These are phyloP conservation scores for Drosophila parabipectinata DNA, from an alignment of 1,140 invertebrate species.

Conservation along the genomic window DNA sequence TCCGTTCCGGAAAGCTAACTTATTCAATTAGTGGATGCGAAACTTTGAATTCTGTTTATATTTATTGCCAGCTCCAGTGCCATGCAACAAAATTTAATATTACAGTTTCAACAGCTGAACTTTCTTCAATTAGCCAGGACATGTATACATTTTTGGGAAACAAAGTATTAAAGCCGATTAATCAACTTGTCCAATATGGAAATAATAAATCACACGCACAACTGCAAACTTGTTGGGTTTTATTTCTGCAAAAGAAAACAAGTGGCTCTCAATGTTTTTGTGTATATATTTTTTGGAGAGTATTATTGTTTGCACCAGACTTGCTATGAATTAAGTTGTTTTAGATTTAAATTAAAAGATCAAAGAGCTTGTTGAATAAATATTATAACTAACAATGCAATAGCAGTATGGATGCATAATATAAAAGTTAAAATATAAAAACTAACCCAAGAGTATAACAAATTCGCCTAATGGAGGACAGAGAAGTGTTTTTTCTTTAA, in stretches of 20 bases:
- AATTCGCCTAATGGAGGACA: neutral
- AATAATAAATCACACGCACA: conserved; percentile 9
- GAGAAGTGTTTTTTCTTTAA: neutral
- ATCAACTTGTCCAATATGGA: conserved; percentile 9
- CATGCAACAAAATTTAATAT: conserved; percentile 1
- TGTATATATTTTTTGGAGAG: neutral
- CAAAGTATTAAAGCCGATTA: conserved; percentile 8
- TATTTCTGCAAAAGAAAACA: neutral
- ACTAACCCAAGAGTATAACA: neutral
- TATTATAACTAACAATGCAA: no score
- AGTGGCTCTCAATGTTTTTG: neutral
- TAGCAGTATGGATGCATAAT: neutral
- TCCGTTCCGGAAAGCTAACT: conserved; percentile 46
- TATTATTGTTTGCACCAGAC: neutral
- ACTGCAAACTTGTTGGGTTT: neutral
- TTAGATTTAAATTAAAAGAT: neutral
- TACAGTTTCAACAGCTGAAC: neutral
- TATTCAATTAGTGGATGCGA: conserved; percentile 43
- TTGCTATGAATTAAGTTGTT: neutral
- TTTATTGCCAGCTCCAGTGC: neutral
- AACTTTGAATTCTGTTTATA: conserved; percentile 23
- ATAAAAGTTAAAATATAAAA: neutral
- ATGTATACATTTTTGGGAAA: neutral
- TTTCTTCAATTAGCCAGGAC: conserved; percentile 4
- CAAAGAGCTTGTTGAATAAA: neutral